Conservation (phyloP, 2,888 invertebrate genomes). For the Venustoraphidia nigricollis region DNA sequence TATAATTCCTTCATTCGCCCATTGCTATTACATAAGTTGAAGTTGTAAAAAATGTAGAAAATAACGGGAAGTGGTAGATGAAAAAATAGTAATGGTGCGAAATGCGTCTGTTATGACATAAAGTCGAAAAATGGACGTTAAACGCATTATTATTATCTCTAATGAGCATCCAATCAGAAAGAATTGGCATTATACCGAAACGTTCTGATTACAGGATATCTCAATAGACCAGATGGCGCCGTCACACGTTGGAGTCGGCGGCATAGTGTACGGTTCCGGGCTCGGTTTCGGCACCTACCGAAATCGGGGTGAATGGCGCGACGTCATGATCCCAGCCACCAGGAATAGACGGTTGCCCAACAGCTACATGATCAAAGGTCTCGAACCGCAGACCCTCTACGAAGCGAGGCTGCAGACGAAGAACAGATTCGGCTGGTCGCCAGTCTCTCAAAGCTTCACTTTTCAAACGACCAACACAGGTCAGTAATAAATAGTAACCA, state of each 20-base stretch:
- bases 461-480: constrained; percentile 48
- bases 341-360: constrained; percentile 31
- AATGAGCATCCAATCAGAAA: no score
- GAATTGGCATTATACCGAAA: no score
- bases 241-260: constrained; percentile 20
- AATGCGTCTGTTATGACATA: no score
- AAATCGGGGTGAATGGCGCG: constrained; percentile 34
- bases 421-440: constrained; percentile 53
- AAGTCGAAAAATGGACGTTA: no score
- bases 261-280: constrained; percentile 21
- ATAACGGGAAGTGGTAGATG: no score
- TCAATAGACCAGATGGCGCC: constrained; percentile 21
- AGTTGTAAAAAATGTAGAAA: no score
- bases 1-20: no score
- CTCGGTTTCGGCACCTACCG: constrained; percentile 17
- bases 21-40: no score
- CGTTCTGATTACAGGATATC: background rate
- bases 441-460: constrained; percentile 42
- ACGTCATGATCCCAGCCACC: constrained; percentile 27
- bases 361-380: constrained; percentile 47
- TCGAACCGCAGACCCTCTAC: constrained; percentile 48
- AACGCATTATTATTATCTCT: no score
- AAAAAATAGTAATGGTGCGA: no score
- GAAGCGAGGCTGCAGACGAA: constrained; percentile 50
- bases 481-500: constrained; percentile 22